Conservation (phyloP, 2,797 vertebrate genomes). For the Megaceryle alcyon region DNA sequence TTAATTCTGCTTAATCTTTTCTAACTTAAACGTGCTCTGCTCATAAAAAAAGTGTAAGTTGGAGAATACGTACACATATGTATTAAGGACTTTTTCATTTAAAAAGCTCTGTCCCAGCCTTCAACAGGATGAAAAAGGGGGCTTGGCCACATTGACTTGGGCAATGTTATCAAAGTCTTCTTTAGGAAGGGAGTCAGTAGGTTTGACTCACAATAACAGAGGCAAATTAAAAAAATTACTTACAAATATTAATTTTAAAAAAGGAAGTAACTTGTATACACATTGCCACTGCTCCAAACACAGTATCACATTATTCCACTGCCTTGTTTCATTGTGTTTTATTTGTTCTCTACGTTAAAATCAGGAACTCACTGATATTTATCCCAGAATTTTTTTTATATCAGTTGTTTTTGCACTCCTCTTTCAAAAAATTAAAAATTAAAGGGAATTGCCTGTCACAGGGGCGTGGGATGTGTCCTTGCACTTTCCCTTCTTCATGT, state of each 20-base stretch:
- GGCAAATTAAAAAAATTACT: not conserved
- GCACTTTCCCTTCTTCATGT: not conserved
- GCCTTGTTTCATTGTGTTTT: fast-evolving
- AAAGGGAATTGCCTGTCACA: not conserved
- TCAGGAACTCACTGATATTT: not conserved
- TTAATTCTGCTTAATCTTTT: conserved; percentile 43
- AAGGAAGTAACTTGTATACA: not conserved
- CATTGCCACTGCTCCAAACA: not conserved
- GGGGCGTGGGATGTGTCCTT: not conserved
- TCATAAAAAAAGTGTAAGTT: not conserved
- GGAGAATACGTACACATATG: fast-evolving
- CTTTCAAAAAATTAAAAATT: not conserved
- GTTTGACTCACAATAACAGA: not conserved
- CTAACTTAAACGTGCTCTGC: not conserved
- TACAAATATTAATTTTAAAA: not conserved
- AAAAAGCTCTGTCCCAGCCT: not conserved
- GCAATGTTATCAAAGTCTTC: not conserved
- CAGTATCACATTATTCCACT: not conserved
- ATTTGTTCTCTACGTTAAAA: not conserved
- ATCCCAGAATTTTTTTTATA: not conserved
- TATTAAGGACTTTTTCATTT: not conserved
- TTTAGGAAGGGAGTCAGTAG: not conserved
- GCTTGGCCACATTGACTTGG: fast-evolving
- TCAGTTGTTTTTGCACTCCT: not conserved
- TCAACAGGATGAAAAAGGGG: not conserved